Conservation (phyloP, 2,888 invertebrate species). For the Meghimatium bilineatum region DNA sequence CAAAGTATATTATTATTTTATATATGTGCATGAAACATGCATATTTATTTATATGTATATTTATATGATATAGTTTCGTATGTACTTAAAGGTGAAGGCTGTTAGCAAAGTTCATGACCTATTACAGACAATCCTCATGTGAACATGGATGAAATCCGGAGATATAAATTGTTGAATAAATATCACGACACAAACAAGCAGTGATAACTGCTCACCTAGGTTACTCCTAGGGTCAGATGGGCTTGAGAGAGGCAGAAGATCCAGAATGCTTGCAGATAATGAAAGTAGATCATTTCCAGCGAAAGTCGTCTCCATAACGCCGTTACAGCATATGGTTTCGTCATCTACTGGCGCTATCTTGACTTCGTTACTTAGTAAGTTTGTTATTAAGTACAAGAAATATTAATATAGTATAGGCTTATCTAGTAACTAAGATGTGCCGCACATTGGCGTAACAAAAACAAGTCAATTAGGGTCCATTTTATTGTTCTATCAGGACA, state of each 20-base stretch:
- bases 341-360: conserved; percentile 92
- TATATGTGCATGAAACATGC: neutral
- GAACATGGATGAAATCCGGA: neutral
- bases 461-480: too few species aligned
- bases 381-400: too few species aligned
- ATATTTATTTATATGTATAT: neutral
- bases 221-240: neutral
- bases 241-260: neutral
- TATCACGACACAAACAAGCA: neutral
- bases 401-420: too few species aligned
- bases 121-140: neutral
- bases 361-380: conserved; percentile 85
- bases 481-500: too few species aligned
- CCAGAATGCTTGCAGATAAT: neutral
- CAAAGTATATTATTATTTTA: neutral
- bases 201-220: neutral
- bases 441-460: too few species aligned
- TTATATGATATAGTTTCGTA: conserved; percentile 28
- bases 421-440: too few species aligned
- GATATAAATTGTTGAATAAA: neutral
- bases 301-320: conserved; percentile 80
- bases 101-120: conserved; percentile 26
- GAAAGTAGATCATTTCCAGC: neutral
- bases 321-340: conserved; percentile 89
- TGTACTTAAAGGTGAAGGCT: conserved; percentile 12